phyloP scores from a whole-genome alignment of 2,113 vertebrate species.

The Alaudala cheleensis region DNA sequence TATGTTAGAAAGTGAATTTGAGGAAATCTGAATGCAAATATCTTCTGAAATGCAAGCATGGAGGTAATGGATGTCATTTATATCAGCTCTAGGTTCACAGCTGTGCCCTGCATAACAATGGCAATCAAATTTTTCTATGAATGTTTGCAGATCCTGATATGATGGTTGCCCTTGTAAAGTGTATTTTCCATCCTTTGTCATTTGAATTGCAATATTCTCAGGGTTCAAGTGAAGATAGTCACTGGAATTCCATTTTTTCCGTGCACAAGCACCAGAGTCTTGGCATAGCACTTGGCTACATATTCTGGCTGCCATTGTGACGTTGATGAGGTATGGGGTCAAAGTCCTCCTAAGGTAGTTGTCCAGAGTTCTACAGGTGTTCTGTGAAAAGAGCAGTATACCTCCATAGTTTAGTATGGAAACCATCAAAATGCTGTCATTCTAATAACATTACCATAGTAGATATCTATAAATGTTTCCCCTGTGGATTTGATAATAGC shows the following conservation, averaged over 20 bases:
- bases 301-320: conserved; percentile 85
- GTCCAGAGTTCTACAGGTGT: conserved; percentile 73
- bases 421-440: background rate
- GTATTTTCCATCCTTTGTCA: conserved; percentile 57
- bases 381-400: conserved; percentile 58
- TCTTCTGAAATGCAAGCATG: conserved; percentile 51
- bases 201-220: conserved; percentile 68
- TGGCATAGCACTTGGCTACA: conserved; percentile 84
- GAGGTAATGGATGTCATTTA: conserved; percentile 5
- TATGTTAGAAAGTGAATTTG: conserved; percentile 29
- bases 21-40: conserved; percentile 59
- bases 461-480: background rate
- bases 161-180: conserved; percentile 69
- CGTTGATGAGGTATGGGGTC: conserved; percentile 85
- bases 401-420: background rate
- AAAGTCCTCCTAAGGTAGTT: conserved; percentile 73
- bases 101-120: conserved; percentile 75
- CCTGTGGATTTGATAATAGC: background rate
- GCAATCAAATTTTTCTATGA: conserved; percentile 76
- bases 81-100: conserved; percentile 54
- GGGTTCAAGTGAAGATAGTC: conserved; percentile 86
- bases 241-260: conserved; percentile 76
- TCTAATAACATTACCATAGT: background rate
- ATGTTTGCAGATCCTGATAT: conserved; percentile 67
- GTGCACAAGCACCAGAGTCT: conserved; percentile 77